Conservation (phyloP, 2,888 invertebrate genomes). For the Drosophila picticornis region DNA sequence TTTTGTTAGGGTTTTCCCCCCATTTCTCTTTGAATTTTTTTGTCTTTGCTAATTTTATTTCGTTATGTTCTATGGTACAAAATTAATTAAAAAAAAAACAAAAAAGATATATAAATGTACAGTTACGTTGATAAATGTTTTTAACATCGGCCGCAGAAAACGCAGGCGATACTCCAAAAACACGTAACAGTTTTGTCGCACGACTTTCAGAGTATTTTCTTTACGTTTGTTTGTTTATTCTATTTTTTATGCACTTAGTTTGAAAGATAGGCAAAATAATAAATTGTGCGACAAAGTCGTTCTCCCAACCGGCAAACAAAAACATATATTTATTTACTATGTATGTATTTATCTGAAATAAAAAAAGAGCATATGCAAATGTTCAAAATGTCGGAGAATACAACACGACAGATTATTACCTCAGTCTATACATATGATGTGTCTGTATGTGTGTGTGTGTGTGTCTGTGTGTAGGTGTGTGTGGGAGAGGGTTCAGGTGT, state of each 20-base stretch:
- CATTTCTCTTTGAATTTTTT: slow-evolving; percentile 7
- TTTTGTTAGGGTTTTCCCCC: neutral
- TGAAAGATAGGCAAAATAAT: neutral
- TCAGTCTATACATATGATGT: slow-evolving; percentile 25
- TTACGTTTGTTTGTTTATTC: neutral
- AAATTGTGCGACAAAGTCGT: slow-evolving; percentile 11
- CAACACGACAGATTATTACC: slow-evolving; percentile 8
- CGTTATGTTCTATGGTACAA: slow-evolving; percentile 38
- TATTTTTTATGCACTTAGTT: neutral
- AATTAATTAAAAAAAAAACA: slow-evolving; percentile 4
- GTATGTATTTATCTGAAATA: slow-evolving; percentile 2
- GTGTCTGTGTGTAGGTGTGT: neutral
- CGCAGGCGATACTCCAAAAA: slow-evolving; percentile 7
- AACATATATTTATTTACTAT: neutral
- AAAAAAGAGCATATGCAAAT: neutral
- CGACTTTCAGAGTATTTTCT: slow-evolving; percentile 10
- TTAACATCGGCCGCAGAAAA: neutral
- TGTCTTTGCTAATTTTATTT: slow-evolving; percentile 17
- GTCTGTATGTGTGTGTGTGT: neutral
- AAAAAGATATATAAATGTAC: neutral
- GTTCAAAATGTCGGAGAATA: neutral
- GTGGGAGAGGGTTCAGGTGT: neutral
- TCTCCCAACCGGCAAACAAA: slow-evolving; percentile 2
- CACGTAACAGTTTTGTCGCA: slow-evolving; percentile 2
- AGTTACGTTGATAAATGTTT: slow-evolving; percentile 15